These are phyloP conservation scores for Sinhomidia bicolor DNA, from an alignment of 2,888 invertebrate species.

Conservation along the genomic window DNA sequence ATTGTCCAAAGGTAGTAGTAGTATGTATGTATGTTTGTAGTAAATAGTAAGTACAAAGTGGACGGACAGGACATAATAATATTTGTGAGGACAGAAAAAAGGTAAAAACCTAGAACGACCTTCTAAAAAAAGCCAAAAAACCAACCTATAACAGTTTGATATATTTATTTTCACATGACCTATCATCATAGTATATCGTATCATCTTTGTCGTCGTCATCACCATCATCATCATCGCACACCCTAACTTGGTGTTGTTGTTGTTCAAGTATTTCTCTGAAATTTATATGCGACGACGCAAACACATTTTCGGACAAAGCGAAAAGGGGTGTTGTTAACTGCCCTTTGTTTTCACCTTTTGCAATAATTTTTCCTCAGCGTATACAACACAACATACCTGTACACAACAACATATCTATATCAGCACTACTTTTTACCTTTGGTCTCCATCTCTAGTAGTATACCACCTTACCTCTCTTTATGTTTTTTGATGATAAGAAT, in stretches of 20 bases:
- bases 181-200: constrained; percentile 27
- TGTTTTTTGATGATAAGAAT: neutral
- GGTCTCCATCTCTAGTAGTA: too few relatives aligned
- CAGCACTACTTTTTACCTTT: constrained; percentile 47
- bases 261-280: neutral
- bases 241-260: constrained; percentile 1
- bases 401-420: too few relatives aligned
- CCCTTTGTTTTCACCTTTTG: constrained; percentile 73
- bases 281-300: neutral
- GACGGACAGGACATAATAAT: constrained; percentile 1
- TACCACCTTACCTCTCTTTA: constrained; percentile 10
- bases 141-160: constrained; percentile 7
- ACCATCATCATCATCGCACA: constrained; percentile 23
- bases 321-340: constrained; percentile 62
- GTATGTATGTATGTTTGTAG: too few relatives aligned
- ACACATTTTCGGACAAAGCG: constrained; percentile 17
- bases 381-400: too few relatives aligned
- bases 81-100: neutral
- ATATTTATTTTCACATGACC: constrained; percentile 47
- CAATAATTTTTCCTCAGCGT: constrained; percentile 27
- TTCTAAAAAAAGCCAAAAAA: neutral
- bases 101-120: constrained; percentile 22
- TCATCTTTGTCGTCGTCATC: neutral
- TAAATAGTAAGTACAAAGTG: neutral
- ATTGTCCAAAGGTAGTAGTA: too few relatives aligned